Percentiles rank a stretch among this genome's conserved stretches.
phyloP scores from a whole-genome alignment of 2,113 vertebrate genomes.

The Passer domesticus region DNA sequence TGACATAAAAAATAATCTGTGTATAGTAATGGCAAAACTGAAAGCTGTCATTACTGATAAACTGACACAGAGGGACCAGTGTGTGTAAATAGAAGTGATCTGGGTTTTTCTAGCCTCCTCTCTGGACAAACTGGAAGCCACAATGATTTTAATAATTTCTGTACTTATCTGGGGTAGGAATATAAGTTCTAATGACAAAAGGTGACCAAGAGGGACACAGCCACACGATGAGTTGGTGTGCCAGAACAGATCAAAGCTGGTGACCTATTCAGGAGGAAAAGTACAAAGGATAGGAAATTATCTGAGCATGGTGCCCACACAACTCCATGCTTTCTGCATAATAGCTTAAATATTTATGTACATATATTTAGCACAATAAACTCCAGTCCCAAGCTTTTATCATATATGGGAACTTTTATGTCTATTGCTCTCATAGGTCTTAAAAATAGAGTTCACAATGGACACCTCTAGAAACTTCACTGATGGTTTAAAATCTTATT shows the following conservation, averaged over 20 bases:
- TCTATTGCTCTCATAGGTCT: not conserved
- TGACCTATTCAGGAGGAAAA: not conserved
- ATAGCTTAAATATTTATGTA: not conserved
- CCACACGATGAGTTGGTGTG: accelerated
- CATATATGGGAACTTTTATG: not conserved
- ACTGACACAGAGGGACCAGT: not conserved
- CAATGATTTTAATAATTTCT: not conserved
- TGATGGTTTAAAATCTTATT: not conserved
- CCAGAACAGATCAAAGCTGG: not conserved
- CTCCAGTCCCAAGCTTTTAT: not conserved
- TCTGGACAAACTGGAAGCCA: not conserved
- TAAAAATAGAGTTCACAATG: not conserved
- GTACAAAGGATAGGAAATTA: not conserved
- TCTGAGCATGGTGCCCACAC: not conserved
- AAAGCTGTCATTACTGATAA: not conserved
- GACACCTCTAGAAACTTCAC: not conserved
- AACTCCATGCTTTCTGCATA: not conserved
- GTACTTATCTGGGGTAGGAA: not conserved
- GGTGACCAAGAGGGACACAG: not conserved
- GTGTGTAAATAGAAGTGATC: accelerated
- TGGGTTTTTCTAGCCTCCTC: not conserved
- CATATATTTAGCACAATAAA: not conserved
- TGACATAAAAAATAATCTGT: not conserved
- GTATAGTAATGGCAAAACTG: not conserved
- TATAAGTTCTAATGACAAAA: not conserved